Conservation (phyloP, 1,140 invertebrate genomes). For the Drosophila seguyi region DNA sequence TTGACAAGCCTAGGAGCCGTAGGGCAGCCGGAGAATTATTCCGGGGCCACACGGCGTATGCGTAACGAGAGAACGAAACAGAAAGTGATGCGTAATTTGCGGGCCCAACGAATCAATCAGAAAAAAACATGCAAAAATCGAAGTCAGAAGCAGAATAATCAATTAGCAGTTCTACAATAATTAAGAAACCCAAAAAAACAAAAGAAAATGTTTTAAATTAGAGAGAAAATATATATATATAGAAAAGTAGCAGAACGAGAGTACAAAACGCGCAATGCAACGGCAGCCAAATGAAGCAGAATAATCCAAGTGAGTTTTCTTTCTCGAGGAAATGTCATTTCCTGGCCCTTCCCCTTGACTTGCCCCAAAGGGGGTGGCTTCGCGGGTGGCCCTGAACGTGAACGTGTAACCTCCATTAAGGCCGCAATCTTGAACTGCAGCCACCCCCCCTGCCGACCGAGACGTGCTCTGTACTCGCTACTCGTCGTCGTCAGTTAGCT, state of each 20-base stretch:
- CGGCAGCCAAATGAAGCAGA: conserved; percentile 49
- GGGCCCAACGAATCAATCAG: conserved; percentile 37
- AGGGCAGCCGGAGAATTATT: conserved; percentile 34
- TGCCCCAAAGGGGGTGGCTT: background rate
- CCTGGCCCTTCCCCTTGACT: background rate
- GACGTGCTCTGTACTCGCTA: conserved; percentile 50
- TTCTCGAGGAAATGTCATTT: conserved; percentile 37
- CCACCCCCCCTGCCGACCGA: background rate
- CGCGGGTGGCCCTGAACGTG: conserved; percentile 72
- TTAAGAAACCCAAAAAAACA: conserved; percentile 10
- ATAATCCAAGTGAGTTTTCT: conserved; percentile 43
- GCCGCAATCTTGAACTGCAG: conserved; percentile 79
- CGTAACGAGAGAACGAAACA: conserved; percentile 78
- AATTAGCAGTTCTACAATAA: conserved; percentile 53
- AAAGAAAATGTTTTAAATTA: conserved; percentile 31
- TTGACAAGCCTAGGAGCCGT: conserved; percentile 12
- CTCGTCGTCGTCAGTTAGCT: conserved; percentile 44
- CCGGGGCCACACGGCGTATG: conserved; percentile 71
- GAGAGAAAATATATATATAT: conserved; percentile 23
- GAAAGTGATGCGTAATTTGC: conserved; percentile 82
- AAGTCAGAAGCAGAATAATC: conserved; percentile 14
- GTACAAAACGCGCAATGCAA: conserved; percentile 55
- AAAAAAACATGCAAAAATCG: conserved; percentile 20
- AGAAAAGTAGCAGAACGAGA: conserved; percentile 54
- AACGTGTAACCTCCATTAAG: conserved; percentile 82